Base-by-base conservation (phyloP, 1,140 invertebrate genomes). In the Littorina saxatilis region DNA sequence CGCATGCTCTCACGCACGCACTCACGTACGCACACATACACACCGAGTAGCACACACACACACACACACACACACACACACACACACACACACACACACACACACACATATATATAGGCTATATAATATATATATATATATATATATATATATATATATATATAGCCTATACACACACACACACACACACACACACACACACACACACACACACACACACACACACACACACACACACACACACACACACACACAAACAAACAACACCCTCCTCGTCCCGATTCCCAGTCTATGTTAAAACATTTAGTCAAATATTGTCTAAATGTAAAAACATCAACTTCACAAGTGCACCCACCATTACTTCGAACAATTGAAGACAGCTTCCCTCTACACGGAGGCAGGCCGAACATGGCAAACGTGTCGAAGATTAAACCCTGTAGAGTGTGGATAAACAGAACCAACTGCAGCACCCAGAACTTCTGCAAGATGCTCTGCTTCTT, bases 391-490 rank as follows among this genome's bases (percentile, higher is more conserved):
- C 84, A 87, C 47, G 47, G 63, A 23, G 82, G 82, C n/a, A 87
- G 78, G 47, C 82, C 63, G 72, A 72, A 50, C 43, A 50, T 81
- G 2, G 82, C 73, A 55, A 87, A 52, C 39, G 79, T 50, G 20
- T 72, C 47, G n/a, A 85, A 82, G 13, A 84, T 58, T 4, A 77
- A 66, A 50, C 50, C 80, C 73, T 87, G 86, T 7, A 87, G 7
- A 79, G 85, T 87, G 32, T 79, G 43, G 27, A 84, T 58, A 23
- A 87, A 3, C 0, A 87, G 35, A 11, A 82, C 76, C 40, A 85
- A 39, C 78, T 87, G 82, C 2, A 87, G 81, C 37, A 78, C 55
- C 35, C 82, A 79, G 27, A 58, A 52, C 5, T 73, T 74, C 40
- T 79, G 52, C 35, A 37, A 20, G 20, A 78, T 61, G 55, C 76